phyloP scores from a whole-genome alignment of 2,797 vertebrate genomes.

The Chaenodraco wilsoni region DNA sequence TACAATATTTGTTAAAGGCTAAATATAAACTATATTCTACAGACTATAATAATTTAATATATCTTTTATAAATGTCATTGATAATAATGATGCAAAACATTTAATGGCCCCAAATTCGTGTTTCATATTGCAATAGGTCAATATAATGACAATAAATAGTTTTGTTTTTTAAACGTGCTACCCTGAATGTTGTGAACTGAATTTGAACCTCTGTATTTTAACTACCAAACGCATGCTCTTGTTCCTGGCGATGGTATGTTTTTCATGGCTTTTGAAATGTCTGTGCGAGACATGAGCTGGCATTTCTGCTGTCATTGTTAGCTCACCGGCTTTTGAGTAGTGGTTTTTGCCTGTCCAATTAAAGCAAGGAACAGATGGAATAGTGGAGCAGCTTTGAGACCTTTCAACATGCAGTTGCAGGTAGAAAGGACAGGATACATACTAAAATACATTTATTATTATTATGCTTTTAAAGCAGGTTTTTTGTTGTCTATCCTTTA shows the following conservation, averaged over 20 bases:
- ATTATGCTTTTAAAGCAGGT: not conserved
- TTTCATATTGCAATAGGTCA: no score
- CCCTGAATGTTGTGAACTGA: not conserved
- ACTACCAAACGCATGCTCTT: accelerated
- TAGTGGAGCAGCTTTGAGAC: not conserved
- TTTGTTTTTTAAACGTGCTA: no score
- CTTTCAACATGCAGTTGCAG: not conserved
- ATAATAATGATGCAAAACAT: no score
- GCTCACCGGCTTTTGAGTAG: not conserved
- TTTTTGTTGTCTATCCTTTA: not conserved
- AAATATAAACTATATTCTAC: no score
- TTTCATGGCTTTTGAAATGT: conserved; percentile 1
- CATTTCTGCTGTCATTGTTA: not conserved
- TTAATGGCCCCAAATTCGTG: no score
- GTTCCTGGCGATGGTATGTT: not conserved
- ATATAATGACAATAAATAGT: no score
- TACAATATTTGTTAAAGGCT: no score
- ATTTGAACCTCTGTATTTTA: not conserved
- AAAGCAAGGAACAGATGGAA: not conserved
- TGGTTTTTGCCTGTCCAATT: not conserved
- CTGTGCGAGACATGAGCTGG: conserved; percentile 3
- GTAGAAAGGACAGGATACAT: not conserved
- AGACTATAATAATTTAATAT: no score
- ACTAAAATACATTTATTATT: not conserved
- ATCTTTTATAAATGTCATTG: no score